Evolutionary conservation across 2,113 vertebrate genomes (phyloP).

Genomic region (Vulpes ferrilata): DNA sequence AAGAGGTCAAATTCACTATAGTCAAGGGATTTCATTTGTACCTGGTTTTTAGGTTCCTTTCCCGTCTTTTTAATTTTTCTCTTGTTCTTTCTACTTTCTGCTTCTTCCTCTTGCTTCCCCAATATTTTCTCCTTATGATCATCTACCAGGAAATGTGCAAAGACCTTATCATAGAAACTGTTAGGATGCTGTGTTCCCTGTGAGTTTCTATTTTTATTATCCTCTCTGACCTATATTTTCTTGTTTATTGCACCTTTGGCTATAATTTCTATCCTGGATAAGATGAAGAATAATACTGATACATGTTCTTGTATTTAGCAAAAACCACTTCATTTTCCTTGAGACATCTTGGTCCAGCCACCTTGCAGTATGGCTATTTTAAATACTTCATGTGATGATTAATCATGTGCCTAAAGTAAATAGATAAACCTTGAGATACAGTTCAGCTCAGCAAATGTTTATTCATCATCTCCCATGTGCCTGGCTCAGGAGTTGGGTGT

Average conservation of each 20-base stretch:
- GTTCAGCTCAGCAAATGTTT: conserved; percentile 64
- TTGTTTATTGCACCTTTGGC: background rate
- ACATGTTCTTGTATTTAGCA: conserved; percentile 24
- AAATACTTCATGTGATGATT: conserved; percentile 81
- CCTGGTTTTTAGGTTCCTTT: conserved; percentile 5
- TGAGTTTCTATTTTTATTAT: background rate
- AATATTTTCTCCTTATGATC: background rate
- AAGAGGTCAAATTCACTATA: conserved; percentile 48
- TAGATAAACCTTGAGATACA: conserved; percentile 77
- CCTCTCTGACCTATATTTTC: conserved; percentile 9
- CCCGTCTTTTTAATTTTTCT: background rate
- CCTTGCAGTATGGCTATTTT: conserved; percentile 81
- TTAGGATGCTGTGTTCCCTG: background rate
- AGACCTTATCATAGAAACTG: background rate
- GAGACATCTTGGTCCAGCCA: background rate
- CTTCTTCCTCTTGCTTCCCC: background rate
- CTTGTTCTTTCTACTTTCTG: background rate
- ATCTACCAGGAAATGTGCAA: background rate
- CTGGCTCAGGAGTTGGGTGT: background rate
- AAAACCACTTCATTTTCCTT: conserved; percentile 45
- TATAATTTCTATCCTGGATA: background rate
- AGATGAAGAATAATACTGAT: background rate
- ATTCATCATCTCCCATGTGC: conserved; percentile 19
- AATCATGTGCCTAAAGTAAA: conserved; percentile 84
- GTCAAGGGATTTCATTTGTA: conserved; percentile 35